phyloP scores from a whole-genome alignment of 1,140 invertebrate genomes.

The Solenopsis invicta region DNA sequence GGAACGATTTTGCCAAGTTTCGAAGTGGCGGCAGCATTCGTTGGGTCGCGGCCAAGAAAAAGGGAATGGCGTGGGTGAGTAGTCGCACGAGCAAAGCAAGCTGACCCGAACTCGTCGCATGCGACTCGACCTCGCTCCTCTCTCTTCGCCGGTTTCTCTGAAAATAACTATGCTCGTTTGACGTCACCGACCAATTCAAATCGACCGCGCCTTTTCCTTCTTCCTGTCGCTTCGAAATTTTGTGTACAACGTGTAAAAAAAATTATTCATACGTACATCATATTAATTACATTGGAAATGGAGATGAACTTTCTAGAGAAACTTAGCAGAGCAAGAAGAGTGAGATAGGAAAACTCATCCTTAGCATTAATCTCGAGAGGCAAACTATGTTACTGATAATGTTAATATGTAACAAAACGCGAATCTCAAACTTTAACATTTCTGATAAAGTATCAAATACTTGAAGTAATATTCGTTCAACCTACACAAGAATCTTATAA shows the following conservation, averaged over 20 bases:
- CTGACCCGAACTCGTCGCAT: slow-evolving; percentile 83
- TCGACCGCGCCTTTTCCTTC: slow-evolving; percentile 56
- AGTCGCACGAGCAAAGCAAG: slow-evolving; percentile 80
- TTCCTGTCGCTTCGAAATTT: slow-evolving; percentile 72
- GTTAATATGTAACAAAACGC: not conserved
- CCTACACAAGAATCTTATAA: slow-evolving; percentile 1
- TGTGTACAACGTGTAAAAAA: slow-evolving; percentile 43
- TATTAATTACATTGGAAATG: slow-evolving; percentile 1
- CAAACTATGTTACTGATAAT: not conserved
- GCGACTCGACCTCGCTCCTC: slow-evolving; percentile 82
- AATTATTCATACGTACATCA: slow-evolving; percentile 10
- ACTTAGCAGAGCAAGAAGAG: not conserved
- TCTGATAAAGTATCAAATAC: not conserved
- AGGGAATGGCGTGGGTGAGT: slow-evolving; percentile 84
- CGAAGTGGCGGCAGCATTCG: slow-evolving; percentile 62
- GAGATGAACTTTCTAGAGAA: not conserved
- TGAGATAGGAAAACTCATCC: too few species aligned
- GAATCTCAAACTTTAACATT: not conserved
- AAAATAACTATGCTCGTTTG: slow-evolving; percentile 83
- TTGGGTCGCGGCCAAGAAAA: slow-evolving; percentile 80
- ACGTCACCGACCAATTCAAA: slow-evolving; percentile 78
- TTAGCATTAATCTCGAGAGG: not conserved
- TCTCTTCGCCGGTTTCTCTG: slow-evolving; percentile 73
- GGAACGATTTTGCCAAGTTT: slow-evolving; percentile 49
- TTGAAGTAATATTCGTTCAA: not conserved